These are phyloP conservation scores for Cirrhinus mrigala DNA, from an alignment of 2,797 vertebrate species.

Conservation along the genomic window DNA sequence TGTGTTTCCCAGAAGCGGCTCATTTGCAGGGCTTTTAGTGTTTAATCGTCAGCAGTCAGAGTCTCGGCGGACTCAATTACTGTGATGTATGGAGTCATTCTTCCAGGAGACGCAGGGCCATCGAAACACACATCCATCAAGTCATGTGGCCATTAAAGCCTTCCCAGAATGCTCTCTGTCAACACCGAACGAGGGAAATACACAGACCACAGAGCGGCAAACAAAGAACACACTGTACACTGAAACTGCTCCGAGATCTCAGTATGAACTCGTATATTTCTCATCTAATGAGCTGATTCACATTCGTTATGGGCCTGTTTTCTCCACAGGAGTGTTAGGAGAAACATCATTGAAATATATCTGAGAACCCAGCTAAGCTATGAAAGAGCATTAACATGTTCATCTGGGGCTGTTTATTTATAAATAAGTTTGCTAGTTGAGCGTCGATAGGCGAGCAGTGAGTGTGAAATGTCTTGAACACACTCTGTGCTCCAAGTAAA, in stretches of 20 bases:
- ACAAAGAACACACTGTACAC: not conserved
- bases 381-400: not conserved
- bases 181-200: not conserved
- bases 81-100: slow-evolving; percentile 84
- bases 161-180: slow-evolving; percentile 66
- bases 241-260: not conserved
- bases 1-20: slow-evolving; percentile 70
- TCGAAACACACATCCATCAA: slow-evolving; percentile 80
- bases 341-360: not conserved
- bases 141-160: slow-evolving; percentile 77
- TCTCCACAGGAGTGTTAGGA: not conserved
- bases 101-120: slow-evolving; percentile 65
- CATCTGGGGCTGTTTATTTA: not conserved
- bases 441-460: not conserved
- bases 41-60: slow-evolving; percentile 77
- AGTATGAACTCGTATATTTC: not conserved
- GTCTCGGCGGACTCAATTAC: slow-evolving; percentile 82
- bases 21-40: slow-evolving; percentile 74
- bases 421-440: not conserved
- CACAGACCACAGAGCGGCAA: not conserved
- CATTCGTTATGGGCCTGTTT: not conserved
- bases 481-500: not conserved
- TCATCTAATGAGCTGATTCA: not conserved
- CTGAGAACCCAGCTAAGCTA: not conserved
- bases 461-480: slow-evolving; percentile 22